Base-by-base conservation (phyloP, 2,113 vertebrate species). In the Smithornis capensis region DNA sequence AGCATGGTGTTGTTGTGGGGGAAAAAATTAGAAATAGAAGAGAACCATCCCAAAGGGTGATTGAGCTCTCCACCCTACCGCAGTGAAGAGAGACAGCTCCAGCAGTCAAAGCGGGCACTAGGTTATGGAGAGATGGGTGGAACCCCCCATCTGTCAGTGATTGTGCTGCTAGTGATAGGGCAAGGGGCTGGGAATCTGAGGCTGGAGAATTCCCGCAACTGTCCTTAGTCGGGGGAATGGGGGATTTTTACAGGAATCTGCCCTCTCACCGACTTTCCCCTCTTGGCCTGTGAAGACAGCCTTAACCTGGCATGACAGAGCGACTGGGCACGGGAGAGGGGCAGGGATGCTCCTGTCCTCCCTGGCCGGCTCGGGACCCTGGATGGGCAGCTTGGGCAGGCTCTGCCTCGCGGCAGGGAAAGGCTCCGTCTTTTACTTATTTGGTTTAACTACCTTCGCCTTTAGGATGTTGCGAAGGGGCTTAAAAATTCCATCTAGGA, bases 21-120 rank as follows among this genome's bases (percentile, higher is more conserved):
- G 21, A 4, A 6, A 7, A 16, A 37, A 60, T 29, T 8, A 10
- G 2, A 3, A 8, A 18, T 4, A 6, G 0, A 8, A 47, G 64
- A 15, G 33, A 57, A 14, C 40, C 29, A 40, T 55, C 45, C 55
- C 9, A 3, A 24, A 4, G 27, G 19, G 27, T 38, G n/a, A 22
- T 3, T 45, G 35, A 68, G 15, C 35, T 71, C 45, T 28, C 12
- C 14, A 29, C 31, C 12, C 52, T 5, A 44, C 1, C 53, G 47
- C 7, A 10, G 28, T 15, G 80, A 38, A 62, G 40, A 50, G 17
- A 27, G 37, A 47, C 65, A 42, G 65, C 67, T 52, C 24, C 28
- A 5, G 50, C 11, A 49, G 59, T 50, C 56, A 57, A 29, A 38
- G 25, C 2, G 7, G 35, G 35, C 31, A 42, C 31, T 42, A 31